These are phyloP conservation scores for Porphyrio hochstetteri DNA, from an alignment of 2,113 vertebrate species.

Conservation along the genomic window DNA sequence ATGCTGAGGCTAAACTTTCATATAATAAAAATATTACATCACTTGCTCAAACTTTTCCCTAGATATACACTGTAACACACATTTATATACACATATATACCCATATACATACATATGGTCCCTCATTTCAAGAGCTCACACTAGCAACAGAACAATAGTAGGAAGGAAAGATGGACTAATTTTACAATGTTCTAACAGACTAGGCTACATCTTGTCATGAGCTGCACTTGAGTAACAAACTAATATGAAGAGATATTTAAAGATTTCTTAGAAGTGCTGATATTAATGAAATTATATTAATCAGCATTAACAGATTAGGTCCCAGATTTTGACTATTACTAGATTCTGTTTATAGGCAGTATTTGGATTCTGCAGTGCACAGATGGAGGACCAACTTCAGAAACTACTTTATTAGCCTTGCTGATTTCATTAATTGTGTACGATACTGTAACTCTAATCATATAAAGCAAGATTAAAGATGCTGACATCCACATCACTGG, in stretches of 20 bases:
- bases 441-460: background rate
- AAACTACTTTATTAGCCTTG: background rate
- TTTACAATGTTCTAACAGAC: background rate
- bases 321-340: background rate
- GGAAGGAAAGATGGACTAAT: background rate
- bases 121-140: background rate
- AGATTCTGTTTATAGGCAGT: background rate
- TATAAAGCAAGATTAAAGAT: constrained; percentile 41
- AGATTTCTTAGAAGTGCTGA: background rate
- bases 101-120: fast-evolving
- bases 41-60: background rate
- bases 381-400: background rate
- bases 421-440: constrained; percentile 10
- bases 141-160: background rate
- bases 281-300: background rate
- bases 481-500: background rate
- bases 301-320: background rate
- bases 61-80: background rate
- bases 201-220: background rate
- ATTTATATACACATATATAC: background rate
- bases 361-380: background rate
- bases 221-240: background rate
- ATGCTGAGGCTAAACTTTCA: background rate
- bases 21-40: background rate
- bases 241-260: background rate